Evolutionary conservation across 2,113 vertebrate species (phyloP).

Genomic region (Orthonyx spaldingii): DNA sequence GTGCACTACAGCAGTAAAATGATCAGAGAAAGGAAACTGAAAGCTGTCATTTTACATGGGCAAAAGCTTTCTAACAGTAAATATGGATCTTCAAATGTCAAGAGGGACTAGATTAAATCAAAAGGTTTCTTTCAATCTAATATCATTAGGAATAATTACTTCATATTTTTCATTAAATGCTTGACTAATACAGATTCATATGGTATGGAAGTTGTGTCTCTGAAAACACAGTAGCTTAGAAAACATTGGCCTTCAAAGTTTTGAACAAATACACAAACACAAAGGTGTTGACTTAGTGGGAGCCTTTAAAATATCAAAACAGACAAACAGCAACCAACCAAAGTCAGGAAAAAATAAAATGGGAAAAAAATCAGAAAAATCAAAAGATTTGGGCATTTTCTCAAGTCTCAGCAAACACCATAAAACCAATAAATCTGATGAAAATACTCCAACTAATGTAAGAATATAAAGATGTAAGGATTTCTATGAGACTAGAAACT

Average conservation of each 20-base stretch:
- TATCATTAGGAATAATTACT: background rate
- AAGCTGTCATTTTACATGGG: background rate
- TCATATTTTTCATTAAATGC: background rate
- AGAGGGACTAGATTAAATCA: background rate
- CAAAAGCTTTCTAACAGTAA: background rate
- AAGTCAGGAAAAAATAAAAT: background rate
- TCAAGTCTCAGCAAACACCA: background rate
- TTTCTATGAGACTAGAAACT: background rate
- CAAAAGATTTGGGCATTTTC: background rate
- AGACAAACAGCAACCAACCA: background rate
- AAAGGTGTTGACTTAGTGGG: background rate
- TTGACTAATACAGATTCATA: background rate
- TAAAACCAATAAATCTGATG: background rate
- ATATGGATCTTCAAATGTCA: background rate
- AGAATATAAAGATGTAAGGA: background rate
- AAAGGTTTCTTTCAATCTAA: background rate
- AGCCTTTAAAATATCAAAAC: background rate
- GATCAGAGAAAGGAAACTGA: background rate
- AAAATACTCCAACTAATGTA: background rate
- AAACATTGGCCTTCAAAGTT: background rate
- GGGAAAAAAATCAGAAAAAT: background rate
- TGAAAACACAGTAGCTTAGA: background rate
- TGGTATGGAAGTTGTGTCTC: background rate
- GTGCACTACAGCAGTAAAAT: background rate
- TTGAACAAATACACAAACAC: background rate